Base-by-base conservation (phyloP, 2,888 invertebrate genomes). In the Apotomis capreana region DNA sequence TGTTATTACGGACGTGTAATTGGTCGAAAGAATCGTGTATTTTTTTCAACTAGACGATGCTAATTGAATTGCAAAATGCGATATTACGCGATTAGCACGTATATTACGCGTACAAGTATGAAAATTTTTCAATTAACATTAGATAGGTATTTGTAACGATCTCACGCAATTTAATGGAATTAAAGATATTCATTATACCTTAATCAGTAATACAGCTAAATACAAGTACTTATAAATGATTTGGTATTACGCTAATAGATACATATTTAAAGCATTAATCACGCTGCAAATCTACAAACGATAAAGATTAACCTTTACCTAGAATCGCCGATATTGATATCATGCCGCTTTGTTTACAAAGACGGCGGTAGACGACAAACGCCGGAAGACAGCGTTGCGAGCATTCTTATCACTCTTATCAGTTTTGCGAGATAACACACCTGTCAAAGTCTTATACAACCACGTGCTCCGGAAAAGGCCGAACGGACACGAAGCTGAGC, bases 391-490 rank as follows among this genome's bases (percentile, higher is more conserved):
- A 36, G 9, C 36, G 49, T 49, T 10, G 68, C 69, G 62, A 37
- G 49, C 60, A 46, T 26, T 26, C 26, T 26, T 26, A 6, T 6
- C 40, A 40, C 62, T 57, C 64, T 69, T 73, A 73, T 69, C 73
- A 69, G 46, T 61, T 55, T 68, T 51, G 62, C 62, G 49, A 69
- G 73, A 74, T 74, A 69, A 72, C 73, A 80, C 81, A 88, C 81
- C 85, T 89, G 86, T 87, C 86, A 87, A 82, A 79, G 71, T 74
- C 74, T 75, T 76, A 52, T 12, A 68, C 46, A 72, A 83, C 87
- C 92, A 91, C 89, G 91, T 91, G 91, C 83, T 81, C 84, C 90
- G 91, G 81, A 84, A 80, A 84, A 75, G 71, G 70, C 82, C 91
- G 90, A 90, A 78, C 75, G 74, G 75, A 54, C 58, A 49, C 89